These are phyloP conservation scores for Carcina quercana DNA, from an alignment of 2,888 invertebrate genomes.

Conservation along the genomic window DNA sequence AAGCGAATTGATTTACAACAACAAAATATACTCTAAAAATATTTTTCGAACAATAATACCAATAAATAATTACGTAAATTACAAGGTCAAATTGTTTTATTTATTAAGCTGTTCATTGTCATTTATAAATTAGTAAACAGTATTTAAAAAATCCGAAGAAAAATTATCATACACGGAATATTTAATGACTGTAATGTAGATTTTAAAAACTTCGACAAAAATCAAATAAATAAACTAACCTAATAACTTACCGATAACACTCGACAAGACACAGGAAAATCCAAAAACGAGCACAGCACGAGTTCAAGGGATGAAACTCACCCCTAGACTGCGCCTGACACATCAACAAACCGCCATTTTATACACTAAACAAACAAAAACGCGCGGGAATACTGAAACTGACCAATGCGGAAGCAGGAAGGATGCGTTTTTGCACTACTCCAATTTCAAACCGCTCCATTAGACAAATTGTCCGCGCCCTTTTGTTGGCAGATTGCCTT, in stretches of 20 bases:
- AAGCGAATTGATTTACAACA: no score
- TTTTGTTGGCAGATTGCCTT: constrained; percentile 38
- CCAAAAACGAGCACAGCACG: constrained; percentile 19
- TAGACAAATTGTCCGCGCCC: constrained; percentile 55
- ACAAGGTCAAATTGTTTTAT: no score
- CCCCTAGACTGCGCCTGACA: constrained; percentile 37
- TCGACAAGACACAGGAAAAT: constrained; percentile 11
- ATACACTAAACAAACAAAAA: constrained; percentile 43
- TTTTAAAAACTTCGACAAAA: no score
- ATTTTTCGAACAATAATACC: no score
- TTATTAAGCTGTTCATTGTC: no score
- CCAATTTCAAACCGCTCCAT: constrained; percentile 55
- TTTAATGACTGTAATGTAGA: no score
- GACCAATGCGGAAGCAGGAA: constrained; percentile 62
- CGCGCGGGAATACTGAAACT: constrained; percentile 47
- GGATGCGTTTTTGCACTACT: constrained; percentile 53
- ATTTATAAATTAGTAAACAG: no score
- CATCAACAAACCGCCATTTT: constrained; percentile 28
- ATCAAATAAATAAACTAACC: no score
- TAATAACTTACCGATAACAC: constrained; percentile 3
- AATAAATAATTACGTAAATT: no score
- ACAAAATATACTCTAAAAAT: no score
- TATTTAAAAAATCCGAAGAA: no score
- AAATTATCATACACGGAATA: no score
- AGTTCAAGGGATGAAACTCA: constrained; percentile 34